These are phyloP conservation scores for Pavo muticus DNA, from an alignment of 2,113 vertebrate genomes.

Conservation along the genomic window DNA sequence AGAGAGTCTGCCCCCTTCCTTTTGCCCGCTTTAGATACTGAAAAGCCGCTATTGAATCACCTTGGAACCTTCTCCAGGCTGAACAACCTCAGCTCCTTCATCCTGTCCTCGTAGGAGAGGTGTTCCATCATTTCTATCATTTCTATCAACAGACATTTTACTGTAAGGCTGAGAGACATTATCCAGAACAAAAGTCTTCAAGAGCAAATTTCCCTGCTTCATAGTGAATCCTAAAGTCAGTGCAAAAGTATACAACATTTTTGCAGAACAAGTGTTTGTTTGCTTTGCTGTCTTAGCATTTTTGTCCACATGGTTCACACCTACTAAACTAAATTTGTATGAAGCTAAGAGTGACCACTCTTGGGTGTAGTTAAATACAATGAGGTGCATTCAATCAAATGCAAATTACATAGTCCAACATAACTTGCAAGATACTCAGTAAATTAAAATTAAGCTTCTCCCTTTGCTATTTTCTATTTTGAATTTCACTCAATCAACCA, in stretches of 20 bases:
- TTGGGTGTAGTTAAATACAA: not conserved
- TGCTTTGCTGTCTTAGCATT: not conserved
- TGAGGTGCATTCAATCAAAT: not conserved
- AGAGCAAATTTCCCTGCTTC: not conserved
- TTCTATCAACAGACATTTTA: slow-evolving; percentile 40
- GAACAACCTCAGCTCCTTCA: too few species aligned
- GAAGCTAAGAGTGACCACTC: not conserved
- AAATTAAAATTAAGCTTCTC: slow-evolving; percentile 2
- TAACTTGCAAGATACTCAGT: slow-evolving; percentile 24
- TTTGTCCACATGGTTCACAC: not conserved
- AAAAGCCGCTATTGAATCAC: too few species aligned
- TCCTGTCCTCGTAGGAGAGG: too few species aligned
- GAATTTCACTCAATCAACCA: not conserved
- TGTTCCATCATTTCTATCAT: too few species aligned
- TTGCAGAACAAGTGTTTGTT: not conserved
- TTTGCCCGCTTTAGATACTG: too few species aligned
- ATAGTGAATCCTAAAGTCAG: not conserved
- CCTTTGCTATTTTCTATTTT: not conserved
- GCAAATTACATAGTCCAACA: not conserved
- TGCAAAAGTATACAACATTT: not conserved
- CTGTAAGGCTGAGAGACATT: not conserved
- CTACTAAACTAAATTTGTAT: not conserved
- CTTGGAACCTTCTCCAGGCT: too few species aligned
- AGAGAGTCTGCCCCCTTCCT: too few species aligned
- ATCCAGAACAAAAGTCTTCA: slow-evolving; percentile 8